Percentiles rank a stretch among this genome's conserved stretches.
Conservation (phyloP, 2,797 vertebrate genomes). For the Streptopelia turtur region DNA sequence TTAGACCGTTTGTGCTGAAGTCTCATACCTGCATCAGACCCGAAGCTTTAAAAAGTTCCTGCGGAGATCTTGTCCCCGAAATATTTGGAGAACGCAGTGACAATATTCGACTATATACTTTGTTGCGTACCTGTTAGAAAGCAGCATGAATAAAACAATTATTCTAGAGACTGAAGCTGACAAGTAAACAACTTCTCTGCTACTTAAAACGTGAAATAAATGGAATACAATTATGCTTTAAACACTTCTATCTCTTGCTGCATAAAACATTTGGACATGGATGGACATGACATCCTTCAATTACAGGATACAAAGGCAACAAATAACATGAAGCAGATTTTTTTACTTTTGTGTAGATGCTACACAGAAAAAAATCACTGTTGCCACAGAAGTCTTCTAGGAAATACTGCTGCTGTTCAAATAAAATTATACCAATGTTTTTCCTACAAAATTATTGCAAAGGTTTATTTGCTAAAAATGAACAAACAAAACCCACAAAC, state of each 20-base stretch:
- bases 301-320: not conserved
- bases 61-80: constrained; percentile 91
- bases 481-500: no score
- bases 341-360: not conserved
- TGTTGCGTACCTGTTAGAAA: constrained; percentile 88
- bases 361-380: not conserved
- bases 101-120: constrained; percentile 91
- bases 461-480: not conserved
- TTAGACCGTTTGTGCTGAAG: not conserved
- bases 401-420: not conserved
- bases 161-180: not conserved
- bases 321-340: not conserved
- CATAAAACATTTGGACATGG: not conserved
- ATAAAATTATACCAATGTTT: not conserved
- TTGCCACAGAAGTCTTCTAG: not conserved
- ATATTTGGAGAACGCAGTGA: constrained; percentile 89
- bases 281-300: not conserved
- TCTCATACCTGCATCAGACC: constrained; percentile 90
- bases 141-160: not conserved
- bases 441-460: not conserved
- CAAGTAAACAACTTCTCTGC: not conserved
- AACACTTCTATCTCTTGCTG: not conserved
- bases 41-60: constrained; percentile 93
- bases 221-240: not conserved
- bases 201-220: not conserved